A percentile compares a stretch with the other conserved stretches of the same genome.
These are phyloP conservation scores for Meriones unguiculatus DNA, from an alignment of 2,113 vertebrate genomes.

Conservation along the genomic window DNA sequence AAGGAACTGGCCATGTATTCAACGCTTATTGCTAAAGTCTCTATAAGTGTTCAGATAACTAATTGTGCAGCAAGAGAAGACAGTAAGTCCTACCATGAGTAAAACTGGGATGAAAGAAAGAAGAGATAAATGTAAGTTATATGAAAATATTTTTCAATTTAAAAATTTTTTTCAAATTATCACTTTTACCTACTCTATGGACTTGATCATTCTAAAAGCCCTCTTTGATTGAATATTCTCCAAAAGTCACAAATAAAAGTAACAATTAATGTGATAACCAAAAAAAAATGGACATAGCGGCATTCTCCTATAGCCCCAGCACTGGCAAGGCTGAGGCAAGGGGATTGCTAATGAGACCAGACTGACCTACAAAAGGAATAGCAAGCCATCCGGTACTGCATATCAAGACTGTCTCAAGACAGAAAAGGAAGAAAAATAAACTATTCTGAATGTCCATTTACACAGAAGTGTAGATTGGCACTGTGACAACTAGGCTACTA, in stretches of 20 bases:
- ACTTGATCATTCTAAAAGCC: constrained; percentile 22
- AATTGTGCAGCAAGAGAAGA: not conserved
- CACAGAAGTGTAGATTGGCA: not conserved
- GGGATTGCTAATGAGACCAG: not conserved
- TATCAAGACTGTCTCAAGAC: not conserved
- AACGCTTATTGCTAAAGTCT: constrained; percentile 29
- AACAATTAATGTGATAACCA: constrained; percentile 2
- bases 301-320: not conserved
- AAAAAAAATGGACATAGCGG: not conserved
- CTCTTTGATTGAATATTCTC: constrained; percentile 36
- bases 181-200: constrained; percentile 17
- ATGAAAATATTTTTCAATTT: constrained; percentile 40
- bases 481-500: constrained; percentile 15
- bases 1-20: constrained; percentile 8
- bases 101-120: not conserved
- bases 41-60: not conserved
- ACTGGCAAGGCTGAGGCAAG: not conserved
- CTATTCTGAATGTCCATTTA: constrained; percentile 33
- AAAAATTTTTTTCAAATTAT: constrained; percentile 52
- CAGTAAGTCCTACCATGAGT: not conserved
- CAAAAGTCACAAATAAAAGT: constrained; percentile 16
- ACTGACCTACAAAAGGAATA: not conserved
- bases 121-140: not conserved
- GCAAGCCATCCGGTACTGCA: not conserved
- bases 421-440: not conserved